These are phyloP conservation scores for Perognathus longimembris DNA, from an alignment of 2,113 vertebrate species.

Conservation along the genomic window DNA sequence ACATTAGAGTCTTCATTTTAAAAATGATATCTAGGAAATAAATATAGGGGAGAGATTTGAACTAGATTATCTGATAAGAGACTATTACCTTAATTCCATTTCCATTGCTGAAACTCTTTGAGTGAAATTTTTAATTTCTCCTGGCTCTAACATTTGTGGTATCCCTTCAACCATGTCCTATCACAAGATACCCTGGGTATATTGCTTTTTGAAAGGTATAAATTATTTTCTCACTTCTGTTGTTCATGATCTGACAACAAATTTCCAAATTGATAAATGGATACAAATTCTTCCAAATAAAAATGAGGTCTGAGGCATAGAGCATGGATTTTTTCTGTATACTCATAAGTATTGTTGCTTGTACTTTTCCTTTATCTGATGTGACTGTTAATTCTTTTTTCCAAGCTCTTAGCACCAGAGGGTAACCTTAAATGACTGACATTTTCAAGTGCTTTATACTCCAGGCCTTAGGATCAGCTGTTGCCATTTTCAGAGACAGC, in stretches of 20 bases:
- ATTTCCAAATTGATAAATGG: background rate
- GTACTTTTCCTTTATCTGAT: slow-evolving; percentile 29
- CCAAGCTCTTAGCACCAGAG: slow-evolving; percentile 60
- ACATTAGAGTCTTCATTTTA: background rate
- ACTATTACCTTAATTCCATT: background rate
- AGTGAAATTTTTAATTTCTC: background rate
- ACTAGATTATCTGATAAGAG: background rate
- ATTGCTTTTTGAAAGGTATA: slow-evolving; percentile 22
- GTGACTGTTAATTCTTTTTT: slow-evolving; percentile 50
- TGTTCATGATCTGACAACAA: background rate
- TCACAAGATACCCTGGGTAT: background rate
- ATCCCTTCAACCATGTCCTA: background rate
- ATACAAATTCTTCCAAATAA: background rate
- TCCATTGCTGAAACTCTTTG: background rate
- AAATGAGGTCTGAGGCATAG: background rate
- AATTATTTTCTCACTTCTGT: background rate
- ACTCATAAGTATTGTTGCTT: slow-evolving; percentile 49
- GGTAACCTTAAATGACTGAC: slow-evolving; percentile 79
- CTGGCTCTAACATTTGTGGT: background rate
- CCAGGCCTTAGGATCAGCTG: slow-evolving; percentile 78
- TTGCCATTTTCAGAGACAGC: slow-evolving; percentile 82
- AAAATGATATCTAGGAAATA: background rate
- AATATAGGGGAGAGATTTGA: background rate
- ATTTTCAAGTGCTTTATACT: slow-evolving; percentile 79
- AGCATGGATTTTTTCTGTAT: background rate